A percentile compares a stretch with the other conserved stretches of the same genome.
Evolutionary conservation across 2,888 invertebrate genomes (phyloP).

Genomic region (Stenodera caucasica): DNA sequence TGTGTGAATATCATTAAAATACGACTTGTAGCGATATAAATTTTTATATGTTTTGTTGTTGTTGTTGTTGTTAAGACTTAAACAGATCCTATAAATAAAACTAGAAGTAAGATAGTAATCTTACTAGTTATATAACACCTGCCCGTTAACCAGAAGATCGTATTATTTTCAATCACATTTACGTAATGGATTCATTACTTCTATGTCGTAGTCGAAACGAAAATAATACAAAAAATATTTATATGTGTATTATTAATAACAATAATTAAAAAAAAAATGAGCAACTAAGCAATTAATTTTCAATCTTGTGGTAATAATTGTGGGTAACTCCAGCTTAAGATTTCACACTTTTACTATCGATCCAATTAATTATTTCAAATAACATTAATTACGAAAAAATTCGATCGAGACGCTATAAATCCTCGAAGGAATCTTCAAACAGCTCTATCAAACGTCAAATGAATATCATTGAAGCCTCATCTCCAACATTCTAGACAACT

Average conservation of each 20-base stretch:
- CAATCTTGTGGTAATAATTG: conserved; percentile 7
- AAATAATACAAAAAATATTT: not conserved
- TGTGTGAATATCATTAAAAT: conserved; percentile 2
- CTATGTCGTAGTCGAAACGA: not conserved
- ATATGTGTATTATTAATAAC: too few relatives aligned
- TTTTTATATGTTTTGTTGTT: not conserved
- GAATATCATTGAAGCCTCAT: not conserved
- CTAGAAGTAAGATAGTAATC: not conserved
- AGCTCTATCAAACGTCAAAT: not conserved
- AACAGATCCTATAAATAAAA: not conserved
- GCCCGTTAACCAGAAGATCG: conserved; percentile 3
- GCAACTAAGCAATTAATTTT: not conserved
- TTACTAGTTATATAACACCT: not conserved
- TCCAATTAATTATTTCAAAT: not conserved
- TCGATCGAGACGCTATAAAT: too few relatives aligned
- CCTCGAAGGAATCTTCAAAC: conserved; percentile 1
- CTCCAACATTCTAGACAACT: not conserved
- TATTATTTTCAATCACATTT: conserved; percentile 6
- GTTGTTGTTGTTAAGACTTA: not conserved
- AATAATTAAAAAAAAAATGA: not conserved
- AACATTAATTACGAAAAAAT: not conserved
- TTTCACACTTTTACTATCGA: conserved; percentile 3
- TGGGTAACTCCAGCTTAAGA: not conserved
- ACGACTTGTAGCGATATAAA: not conserved
- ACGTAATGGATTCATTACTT: conserved; percentile 6